Evolutionary conservation across 2,888 invertebrate species (phyloP).

Genomic region (Helobdella robusta): DNA sequence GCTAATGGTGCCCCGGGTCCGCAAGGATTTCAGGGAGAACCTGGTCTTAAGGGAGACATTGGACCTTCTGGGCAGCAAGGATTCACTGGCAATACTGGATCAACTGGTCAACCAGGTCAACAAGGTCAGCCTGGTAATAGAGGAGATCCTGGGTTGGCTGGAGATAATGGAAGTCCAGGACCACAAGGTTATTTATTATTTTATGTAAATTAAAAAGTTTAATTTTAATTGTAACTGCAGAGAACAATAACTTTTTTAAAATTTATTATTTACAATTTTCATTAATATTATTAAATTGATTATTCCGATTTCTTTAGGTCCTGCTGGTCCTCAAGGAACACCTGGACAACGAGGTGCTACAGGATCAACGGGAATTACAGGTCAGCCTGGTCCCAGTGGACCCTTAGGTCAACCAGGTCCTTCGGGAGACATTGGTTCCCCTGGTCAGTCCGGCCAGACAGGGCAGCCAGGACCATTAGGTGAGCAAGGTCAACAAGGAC

Average conservation of each 20-base stretch:
- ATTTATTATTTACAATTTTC: slow-evolving; percentile 17
- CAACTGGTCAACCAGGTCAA: slow-evolving; percentile 7
- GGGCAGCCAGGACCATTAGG: slow-evolving; percentile 27
- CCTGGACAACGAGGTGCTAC: slow-evolving; percentile 23
- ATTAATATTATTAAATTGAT: too few species aligned
- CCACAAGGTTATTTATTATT: not conserved
- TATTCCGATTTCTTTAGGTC: slow-evolving; percentile 21
- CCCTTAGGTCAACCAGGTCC: slow-evolving; percentile 32
- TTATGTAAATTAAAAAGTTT: not conserved
- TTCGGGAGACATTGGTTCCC: slow-evolving; percentile 26
- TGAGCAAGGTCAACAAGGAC: slow-evolving; percentile 25
- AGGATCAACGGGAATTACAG: slow-evolving; percentile 25
- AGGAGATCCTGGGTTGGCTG: slow-evolving; percentile 8
- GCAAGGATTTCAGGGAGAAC: slow-evolving; percentile 25
- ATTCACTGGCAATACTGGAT: slow-evolving; percentile 13
- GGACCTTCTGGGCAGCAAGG: not conserved
- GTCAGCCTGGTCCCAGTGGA: not conserved
- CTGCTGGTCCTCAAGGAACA: slow-evolving; percentile 22
- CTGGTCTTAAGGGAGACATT: not conserved
- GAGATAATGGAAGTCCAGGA: slow-evolving; percentile 1
- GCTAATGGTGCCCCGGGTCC: slow-evolving; percentile 29
- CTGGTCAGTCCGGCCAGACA: slow-evolving; percentile 27
- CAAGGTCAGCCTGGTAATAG: slow-evolving; percentile 13
- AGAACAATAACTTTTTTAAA: not conserved
- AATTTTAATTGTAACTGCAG: not conserved